phyloP scores from a whole-genome alignment of 2,888 invertebrate genomes.

The Agriotes lineatus region DNA sequence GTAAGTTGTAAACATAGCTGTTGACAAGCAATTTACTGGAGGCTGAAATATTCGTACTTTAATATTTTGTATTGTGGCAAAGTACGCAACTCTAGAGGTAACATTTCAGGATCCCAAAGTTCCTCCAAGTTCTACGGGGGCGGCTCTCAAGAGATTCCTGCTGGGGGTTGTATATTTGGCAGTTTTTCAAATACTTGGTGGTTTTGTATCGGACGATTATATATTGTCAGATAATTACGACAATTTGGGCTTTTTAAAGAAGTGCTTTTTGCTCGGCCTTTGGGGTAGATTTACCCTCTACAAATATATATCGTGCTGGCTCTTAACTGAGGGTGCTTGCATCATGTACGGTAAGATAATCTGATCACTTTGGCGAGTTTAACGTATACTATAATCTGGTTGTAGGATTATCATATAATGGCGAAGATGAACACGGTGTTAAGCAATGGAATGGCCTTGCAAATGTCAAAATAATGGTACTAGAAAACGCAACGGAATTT shows the following conservation, averaged over 20 bases:
- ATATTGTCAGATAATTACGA: slow-evolving; percentile 76
- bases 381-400: too few relatives aligned
- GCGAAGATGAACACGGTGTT: slow-evolving; percentile 73
- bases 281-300: slow-evolving; percentile 90
- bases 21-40: too few relatives aligned
- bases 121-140: slow-evolving; percentile 64
- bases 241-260: slow-evolving; percentile 69
- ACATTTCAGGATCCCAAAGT: slow-evolving; percentile 48
- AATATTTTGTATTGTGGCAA: too few relatives aligned
- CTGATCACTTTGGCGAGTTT: not conserved
- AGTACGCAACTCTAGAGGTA: too few relatives aligned
- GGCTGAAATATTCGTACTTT: too few relatives aligned
- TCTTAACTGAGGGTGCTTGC: slow-evolving; percentile 86
- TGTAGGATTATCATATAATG: slow-evolving; percentile 88
- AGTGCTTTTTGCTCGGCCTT: slow-evolving; percentile 77
- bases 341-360: slow-evolving; percentile 71
- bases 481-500: slow-evolving; percentile 88
- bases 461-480: slow-evolving; percentile 85
- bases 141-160: slow-evolving; percentile 73
- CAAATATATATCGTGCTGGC: slow-evolving; percentile 95
- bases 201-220: slow-evolving; percentile 79
- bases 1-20: too few relatives aligned
- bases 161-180: slow-evolving; percentile 80
- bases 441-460: slow-evolving; percentile 88
- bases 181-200: slow-evolving; percentile 80